phyloP scores from a whole-genome alignment of 1,140 invertebrate species.

The Philotrypesis tridentata region DNA sequence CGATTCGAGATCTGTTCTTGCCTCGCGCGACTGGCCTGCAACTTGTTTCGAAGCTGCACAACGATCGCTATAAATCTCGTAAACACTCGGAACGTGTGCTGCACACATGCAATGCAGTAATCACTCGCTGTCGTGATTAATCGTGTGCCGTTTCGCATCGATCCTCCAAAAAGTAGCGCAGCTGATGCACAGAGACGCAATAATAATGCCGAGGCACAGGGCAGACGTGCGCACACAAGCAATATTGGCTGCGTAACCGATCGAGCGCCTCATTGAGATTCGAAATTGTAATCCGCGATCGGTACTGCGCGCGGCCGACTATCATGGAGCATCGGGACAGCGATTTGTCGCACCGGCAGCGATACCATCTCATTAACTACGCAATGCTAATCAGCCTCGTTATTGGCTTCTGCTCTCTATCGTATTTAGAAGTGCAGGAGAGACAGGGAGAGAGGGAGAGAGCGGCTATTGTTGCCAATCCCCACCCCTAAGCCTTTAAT shows the following conservation, averaged over 20 bases:
- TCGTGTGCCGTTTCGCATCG: no score
- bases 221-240: neutral
- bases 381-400: conserved; percentile 39
- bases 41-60: no score
- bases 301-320: neutral
- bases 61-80: no score
- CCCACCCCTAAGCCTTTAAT: conserved; percentile 30
- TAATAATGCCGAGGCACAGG: no score
- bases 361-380: conserved; percentile 45
- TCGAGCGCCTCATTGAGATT: conserved; percentile 1
- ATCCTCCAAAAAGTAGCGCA: no score
- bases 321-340: neutral
- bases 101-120: no score
- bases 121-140: no score
- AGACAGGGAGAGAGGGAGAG: neutral
- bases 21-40: no score
- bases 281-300: neutral
- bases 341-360: conserved; percentile 27
- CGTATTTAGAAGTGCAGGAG: conserved; percentile 14
- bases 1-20: no score
- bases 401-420: conserved; percentile 13
- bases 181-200: no score
- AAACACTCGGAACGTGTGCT: no score
- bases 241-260: neutral
- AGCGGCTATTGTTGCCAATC: conserved; percentile 12